Evolutionary conservation across 2,797 vertebrate species (phyloP), one percentile per base, ranked within the genome.

Genomic region (Enoplosus armatus): DNA sequence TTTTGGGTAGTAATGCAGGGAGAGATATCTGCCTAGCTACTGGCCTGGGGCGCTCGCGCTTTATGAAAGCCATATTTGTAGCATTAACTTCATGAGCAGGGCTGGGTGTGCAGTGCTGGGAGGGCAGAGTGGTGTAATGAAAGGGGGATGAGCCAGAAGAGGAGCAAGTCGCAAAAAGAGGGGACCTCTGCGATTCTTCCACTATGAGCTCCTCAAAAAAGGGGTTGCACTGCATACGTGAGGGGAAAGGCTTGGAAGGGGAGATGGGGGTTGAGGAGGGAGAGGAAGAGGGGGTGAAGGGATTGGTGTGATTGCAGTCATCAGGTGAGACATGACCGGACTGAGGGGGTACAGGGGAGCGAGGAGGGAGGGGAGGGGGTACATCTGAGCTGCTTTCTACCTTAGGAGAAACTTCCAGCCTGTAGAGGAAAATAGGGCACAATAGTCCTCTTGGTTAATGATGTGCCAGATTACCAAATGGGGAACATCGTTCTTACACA

Each of bases 361-460:
- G 75, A 89, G 95, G 92, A 95, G 93, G 90, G 87, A 91, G 90
- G 93, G 91, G 95, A 94, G 91, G 94, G 95, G 94, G 94, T 90
- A 94, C 93, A 70, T 96, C 96, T 95, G 97, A 95, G 96, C 94
- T 96, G 96, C 96, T 95, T 97, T 98, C 98, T 98, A 98, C 97
- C 96, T 97, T 97, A 97, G 97, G 95, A 97, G 97, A 97, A 96
- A 97, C 96, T 97, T 98, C 96, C 97, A 97, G 97, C 97, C 98
- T 98, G 97, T 96, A 96, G 96, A 97, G 96, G 97, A 96, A 93
- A 96, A 98, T 92, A 93, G 91, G 96, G 96, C 96, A 98, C 93
- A 96, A 97, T 92, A 95, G 86, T 96, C 96, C 96, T 96, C 96
- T 96, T 95, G 95, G 96, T 98, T 96, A 96, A 96, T 94, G 91